Percentiles rank a stretch among this genome's conserved stretches.
phyloP scores from a whole-genome alignment of 2,797 vertebrate genomes.

The Gallinago solitaria region DNA sequence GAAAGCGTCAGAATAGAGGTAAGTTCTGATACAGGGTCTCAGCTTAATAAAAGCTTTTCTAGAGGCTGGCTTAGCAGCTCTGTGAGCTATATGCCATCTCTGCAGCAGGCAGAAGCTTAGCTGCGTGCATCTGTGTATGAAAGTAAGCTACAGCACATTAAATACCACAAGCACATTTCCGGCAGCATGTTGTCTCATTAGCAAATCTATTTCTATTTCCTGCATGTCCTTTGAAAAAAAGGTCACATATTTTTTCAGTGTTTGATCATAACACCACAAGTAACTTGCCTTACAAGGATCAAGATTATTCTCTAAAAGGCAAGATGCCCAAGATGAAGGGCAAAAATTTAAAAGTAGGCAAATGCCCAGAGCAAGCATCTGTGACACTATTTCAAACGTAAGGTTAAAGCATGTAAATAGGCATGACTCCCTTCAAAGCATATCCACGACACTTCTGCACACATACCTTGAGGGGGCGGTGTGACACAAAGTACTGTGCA shows the following conservation, averaged over 20 bases:
- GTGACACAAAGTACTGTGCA: neutral
- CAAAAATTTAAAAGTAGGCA: neutral
- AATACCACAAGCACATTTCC: neutral
- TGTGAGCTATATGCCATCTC: neutral
- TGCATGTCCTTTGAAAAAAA: slow-evolving; percentile 70
- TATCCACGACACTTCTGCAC: neutral
- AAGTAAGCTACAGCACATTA: neutral
- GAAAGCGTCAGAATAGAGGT: neutral
- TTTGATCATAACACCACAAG: slow-evolving; percentile 71
- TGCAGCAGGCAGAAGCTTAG: neutral
- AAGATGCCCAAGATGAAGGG: slow-evolving; percentile 45
- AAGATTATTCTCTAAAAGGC: neutral
- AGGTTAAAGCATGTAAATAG: neutral
- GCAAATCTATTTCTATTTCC: slow-evolving; percentile 80
- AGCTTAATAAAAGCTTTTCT: neutral
- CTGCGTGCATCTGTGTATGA: neutral
- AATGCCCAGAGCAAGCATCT: neutral
- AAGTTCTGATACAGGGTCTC: neutral
- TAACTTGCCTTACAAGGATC: slow-evolving; percentile 30
- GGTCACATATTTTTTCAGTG: slow-evolving; percentile 57
- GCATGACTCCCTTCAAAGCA: neutral
- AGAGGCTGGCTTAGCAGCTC: neutral
- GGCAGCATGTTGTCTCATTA: neutral
- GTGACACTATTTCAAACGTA: neutral
- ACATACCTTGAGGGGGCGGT: slow-evolving; percentile 48